Percentiles rank a stretch among this genome's conserved stretches.
Conservation (phyloP, 2,888 invertebrate genomes). For the Crocallis elinguaria region DNA sequence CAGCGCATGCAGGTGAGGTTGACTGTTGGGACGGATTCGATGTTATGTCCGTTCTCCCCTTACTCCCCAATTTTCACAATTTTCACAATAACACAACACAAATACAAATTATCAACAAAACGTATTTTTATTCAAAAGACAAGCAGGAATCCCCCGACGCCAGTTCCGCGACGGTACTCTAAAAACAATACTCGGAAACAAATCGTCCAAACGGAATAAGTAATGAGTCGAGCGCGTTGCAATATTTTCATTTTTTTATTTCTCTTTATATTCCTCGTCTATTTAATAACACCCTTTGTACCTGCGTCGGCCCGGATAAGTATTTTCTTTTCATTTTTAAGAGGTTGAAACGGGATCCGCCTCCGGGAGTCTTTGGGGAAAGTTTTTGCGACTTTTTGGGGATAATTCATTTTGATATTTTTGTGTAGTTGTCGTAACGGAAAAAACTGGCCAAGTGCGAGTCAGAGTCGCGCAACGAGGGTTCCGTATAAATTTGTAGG, state of each 20-base stretch:
- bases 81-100: too few relatives aligned
- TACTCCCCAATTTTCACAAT: too few relatives aligned
- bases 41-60: too few relatives aligned
- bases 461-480: too few relatives aligned
- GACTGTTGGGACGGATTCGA: too few relatives aligned
- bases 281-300: slow-evolving; percentile 64
- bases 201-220: slow-evolving; percentile 75
- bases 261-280: slow-evolving; percentile 47
- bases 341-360: slow-evolving; percentile 1
- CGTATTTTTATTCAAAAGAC: background rate
- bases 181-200: slow-evolving; percentile 47
- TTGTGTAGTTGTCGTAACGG: background rate
- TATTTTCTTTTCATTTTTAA: slow-evolving; percentile 39
- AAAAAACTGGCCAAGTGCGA: too few relatives aligned
- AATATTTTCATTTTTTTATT: slow-evolving; percentile 63
- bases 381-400: background rate
- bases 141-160: slow-evolving; percentile 13
- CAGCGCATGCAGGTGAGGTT: too few relatives aligned
- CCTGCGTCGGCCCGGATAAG: slow-evolving; percentile 32
- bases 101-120: too few relatives aligned
- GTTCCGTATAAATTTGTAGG: too few relatives aligned
- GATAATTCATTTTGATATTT: background rate
- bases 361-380: background rate
- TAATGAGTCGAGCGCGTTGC: slow-evolving; percentile 60
- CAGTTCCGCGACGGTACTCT: slow-evolving; percentile 26